Percentiles rank a stretch among this genome's conserved stretches.
These are phyloP conservation scores for Neofelis nebulosa DNA, from an alignment of 2,113 vertebrate species.

Conservation along the genomic window DNA sequence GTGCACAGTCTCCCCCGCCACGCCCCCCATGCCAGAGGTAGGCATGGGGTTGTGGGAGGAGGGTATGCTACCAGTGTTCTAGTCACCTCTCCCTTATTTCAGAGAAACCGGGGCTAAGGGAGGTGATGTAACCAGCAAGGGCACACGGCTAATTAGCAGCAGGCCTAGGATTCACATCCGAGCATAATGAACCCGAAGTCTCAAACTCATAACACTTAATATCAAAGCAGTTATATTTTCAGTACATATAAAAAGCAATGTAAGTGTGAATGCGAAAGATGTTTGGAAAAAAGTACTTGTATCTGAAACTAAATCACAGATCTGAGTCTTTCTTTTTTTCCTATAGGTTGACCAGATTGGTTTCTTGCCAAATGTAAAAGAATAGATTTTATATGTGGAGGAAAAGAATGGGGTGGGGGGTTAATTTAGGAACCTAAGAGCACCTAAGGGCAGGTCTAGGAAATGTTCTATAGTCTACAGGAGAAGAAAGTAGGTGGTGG, in stretches of 20 bases:
- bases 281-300: neutral
- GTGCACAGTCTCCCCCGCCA: neutral
- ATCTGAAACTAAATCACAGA: neutral
- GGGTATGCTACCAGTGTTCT: neutral
- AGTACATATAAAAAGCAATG: neutral
- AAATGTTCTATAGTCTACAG: neutral
- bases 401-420: neutral
- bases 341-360: neutral
- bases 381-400: neutral
- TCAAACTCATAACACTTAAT: neutral
- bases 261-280: neutral
- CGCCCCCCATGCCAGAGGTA: neutral
- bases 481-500: neutral
- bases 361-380: neutral
- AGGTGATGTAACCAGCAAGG: neutral
- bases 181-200: neutral
- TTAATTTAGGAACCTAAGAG: neutral
- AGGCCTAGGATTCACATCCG: neutral
- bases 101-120: constrained; percentile 8
- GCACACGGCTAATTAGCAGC: neutral
- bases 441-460: neutral
- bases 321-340: neutral
- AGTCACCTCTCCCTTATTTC: neutral
- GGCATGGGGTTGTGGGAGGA: neutral
- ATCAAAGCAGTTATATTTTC: neutral